Percentiles rank a stretch among this genome's conserved stretches.
phyloP scores from a whole-genome alignment of 2,888 invertebrate genomes.

The Myopa tessellatipennis region DNA sequence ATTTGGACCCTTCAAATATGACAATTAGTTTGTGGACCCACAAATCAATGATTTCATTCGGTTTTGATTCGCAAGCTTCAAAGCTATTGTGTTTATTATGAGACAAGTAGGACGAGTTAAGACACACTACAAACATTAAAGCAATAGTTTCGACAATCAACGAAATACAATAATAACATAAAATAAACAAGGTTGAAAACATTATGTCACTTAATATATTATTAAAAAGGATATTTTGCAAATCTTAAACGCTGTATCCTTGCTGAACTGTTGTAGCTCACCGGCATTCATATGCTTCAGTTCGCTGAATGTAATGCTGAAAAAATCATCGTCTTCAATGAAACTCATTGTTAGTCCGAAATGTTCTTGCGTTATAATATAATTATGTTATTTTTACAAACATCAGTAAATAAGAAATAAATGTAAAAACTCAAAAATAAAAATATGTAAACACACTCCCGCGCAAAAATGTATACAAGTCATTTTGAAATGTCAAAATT shows the following conservation, averaged over 20 bases:
- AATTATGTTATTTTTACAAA: neutral
- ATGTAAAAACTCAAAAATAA: neutral
- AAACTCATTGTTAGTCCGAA: slow-evolving; percentile 20
- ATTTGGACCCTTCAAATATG: slow-evolving; percentile 36
- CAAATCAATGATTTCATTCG: slow-evolving; percentile 38
- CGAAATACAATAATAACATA: too few species aligned
- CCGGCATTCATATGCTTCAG: slow-evolving; percentile 75
- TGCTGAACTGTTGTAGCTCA: slow-evolving; percentile 72
- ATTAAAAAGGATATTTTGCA: slow-evolving; percentile 68
- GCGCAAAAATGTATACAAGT: neutral
- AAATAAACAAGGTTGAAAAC: too few species aligned
- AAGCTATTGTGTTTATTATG: slow-evolving; percentile 15
- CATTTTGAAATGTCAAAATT: slow-evolving; percentile 1
- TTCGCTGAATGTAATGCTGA: slow-evolving; percentile 64
- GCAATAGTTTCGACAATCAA: neutral
- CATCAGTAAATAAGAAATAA: neutral
- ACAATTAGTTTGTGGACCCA: slow-evolving; percentile 43
- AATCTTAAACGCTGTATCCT: slow-evolving; percentile 70
- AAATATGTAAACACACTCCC: neutral
- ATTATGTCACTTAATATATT: slow-evolving; percentile 57
- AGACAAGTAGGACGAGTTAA: slow-evolving; percentile 60
- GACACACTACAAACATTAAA: neutral
- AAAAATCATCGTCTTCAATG: slow-evolving; percentile 6
- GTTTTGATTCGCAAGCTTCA: neutral
- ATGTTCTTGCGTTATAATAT: neutral